Evolutionary conservation across 2,797 vertebrate species (phyloP), one percentile per base, ranked within the genome.

Genomic region (Salarias fasciatus): DNA sequence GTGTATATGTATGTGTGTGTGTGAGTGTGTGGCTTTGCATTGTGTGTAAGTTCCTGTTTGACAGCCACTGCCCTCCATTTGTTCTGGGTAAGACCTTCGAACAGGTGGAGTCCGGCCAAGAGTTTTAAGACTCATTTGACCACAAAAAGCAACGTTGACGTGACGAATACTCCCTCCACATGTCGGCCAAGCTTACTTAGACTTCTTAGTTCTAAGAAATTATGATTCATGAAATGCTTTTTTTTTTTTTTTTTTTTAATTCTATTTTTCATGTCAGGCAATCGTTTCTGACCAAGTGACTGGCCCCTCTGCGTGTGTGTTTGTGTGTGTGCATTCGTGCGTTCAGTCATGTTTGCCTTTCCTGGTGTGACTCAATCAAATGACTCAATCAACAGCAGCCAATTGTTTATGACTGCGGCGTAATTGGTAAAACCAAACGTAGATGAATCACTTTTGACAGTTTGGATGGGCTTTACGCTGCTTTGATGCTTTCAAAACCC

Each of bases 41-140:
- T 70, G 66, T 72, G 69, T 72, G 68, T 60, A 35, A 64, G 69
- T 69, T 89, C 79, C 82, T 86, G 64, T 82, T 81, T 85, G 79
- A 86, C 81, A 87, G 85, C 74, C 49, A 11, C 57, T 68, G 57
- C 69, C 63, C 75, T 79, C 76, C 82, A 79, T 89, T 84, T 88
- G 85, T 84, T 84, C 60, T 62, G 73, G 63, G 82, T 74, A 75
- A 80, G 85, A 75, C 65, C 53, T 65, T 59, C 50, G 68, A 90
- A 88, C 88, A 91, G 90, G 84, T 92, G 86, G 75, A 77, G 50
- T 41, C 51, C 56, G 72, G 64, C 60, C 75, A 57, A 31, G 29
- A 24, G 5, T 66, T 68, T 69, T 49, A 24, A 69, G 63, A 63
- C 66, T 45, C 64, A 61, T 51, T 33, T 24, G 38, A 35, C 2